These are phyloP conservation scores for Zingel zingel DNA, from an alignment of 2,113 vertebrate species.

Conservation along the genomic window DNA sequence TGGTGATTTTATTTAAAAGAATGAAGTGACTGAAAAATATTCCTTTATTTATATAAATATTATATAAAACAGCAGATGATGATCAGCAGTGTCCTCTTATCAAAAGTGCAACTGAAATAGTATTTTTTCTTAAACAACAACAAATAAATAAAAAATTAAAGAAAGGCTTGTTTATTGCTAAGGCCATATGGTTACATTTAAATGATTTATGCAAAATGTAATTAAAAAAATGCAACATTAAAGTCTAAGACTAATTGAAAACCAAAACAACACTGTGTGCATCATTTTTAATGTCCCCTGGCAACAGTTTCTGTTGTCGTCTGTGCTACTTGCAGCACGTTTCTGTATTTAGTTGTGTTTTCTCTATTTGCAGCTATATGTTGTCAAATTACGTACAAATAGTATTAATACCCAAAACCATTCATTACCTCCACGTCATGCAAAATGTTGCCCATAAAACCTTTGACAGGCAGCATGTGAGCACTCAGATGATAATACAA, in stretches of 20 bases:
- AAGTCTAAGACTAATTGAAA: neutral
- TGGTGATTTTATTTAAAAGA: too few relatives aligned
- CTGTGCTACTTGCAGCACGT: neutral
- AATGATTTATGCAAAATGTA: too few relatives aligned
- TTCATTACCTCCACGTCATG: conserved; percentile 48
- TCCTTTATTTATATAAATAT: too few relatives aligned
- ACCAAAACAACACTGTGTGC: neutral
- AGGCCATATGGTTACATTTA: too few relatives aligned
- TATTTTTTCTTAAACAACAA: too few relatives aligned
- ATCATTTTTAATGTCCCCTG: neutral
- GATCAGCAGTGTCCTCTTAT: too few relatives aligned
- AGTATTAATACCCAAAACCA: neutral
- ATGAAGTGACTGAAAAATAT: too few relatives aligned
- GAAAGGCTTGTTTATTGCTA: too few relatives aligned
- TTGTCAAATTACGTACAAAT: neutral
- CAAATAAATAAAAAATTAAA: too few relatives aligned
- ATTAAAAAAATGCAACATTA: too few relatives aligned
- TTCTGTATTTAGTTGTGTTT: neutral
- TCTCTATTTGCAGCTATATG: neutral
- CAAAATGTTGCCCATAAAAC: conserved; percentile 49
- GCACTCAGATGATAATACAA: conserved; percentile 44
- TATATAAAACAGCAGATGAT: too few relatives aligned
- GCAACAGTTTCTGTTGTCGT: neutral
- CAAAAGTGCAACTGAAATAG: too few relatives aligned
- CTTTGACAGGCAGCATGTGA: conserved; percentile 51